Percentiles rank a stretch among this genome's conserved stretches.
These are phyloP conservation scores for Macrotus californicus DNA, from an alignment of 2,113 vertebrate genomes.

Conservation along the genomic window DNA sequence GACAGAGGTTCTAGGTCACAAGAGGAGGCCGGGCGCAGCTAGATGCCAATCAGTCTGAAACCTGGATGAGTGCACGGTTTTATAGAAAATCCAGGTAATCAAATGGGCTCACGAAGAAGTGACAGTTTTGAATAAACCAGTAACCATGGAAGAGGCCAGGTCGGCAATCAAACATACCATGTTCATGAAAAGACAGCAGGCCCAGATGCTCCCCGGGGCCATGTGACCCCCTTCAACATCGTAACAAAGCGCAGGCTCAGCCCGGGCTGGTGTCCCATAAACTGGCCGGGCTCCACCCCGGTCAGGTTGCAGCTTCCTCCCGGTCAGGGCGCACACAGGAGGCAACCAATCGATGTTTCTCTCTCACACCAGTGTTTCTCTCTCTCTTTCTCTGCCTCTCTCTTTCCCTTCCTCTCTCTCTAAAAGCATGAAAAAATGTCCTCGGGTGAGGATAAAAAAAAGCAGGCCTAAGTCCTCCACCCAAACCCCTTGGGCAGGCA, in stretches of 20 bases:
- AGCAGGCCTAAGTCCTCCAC: background rate
- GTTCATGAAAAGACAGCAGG: background rate
- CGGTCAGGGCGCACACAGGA: too few relatives aligned
- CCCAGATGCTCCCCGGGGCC: background rate
- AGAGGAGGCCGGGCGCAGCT: background rate
- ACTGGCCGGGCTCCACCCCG: too few relatives aligned
- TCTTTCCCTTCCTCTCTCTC: too few relatives aligned
- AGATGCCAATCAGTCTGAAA: background rate
- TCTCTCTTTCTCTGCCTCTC: too few relatives aligned
- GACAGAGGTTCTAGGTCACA: background rate
- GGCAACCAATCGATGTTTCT: too few relatives aligned
- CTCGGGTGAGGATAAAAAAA: background rate
- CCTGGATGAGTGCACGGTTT: background rate
- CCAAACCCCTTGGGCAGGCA: accelerated
- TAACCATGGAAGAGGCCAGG: background rate
- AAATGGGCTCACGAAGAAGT: background rate
- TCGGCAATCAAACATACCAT: background rate
- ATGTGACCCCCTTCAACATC: too few relatives aligned
- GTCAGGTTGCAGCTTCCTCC: too few relatives aligned
- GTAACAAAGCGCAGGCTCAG: background rate
- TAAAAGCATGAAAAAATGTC: too few relatives aligned
- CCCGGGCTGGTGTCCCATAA: background rate
- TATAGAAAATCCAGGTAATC: background rate
- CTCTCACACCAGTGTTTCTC: too few relatives aligned
- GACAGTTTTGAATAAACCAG: background rate